Conservation (phyloP, 1,140 invertebrate species). For the Augochlora pura region DNA sequence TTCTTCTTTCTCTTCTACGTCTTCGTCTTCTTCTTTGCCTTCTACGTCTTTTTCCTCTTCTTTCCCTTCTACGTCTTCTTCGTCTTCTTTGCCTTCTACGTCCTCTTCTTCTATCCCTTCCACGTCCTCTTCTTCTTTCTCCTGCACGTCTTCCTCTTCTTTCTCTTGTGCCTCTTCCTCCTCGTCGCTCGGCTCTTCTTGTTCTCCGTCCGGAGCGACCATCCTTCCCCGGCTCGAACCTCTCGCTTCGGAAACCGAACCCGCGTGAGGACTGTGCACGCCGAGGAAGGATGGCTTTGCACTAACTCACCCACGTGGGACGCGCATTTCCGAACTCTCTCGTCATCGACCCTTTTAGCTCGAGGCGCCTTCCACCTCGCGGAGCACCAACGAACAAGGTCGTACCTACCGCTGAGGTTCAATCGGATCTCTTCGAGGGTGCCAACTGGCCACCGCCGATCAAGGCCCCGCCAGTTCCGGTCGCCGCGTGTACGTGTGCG, state of each 20-base stretch:
- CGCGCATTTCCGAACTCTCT: conserved; percentile 75
- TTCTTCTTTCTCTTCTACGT: too few species aligned
- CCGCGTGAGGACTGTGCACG: conserved; percentile 48
- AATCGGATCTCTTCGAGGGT: conserved; percentile 59
- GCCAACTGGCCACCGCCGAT: conserved; percentile 39
- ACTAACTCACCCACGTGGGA: conserved; percentile 74
- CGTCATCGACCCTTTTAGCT: conserved; percentile 78
- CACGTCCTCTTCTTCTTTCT: not conserved
- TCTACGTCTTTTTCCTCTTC: too few species aligned
- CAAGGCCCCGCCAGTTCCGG: conserved; percentile 36
- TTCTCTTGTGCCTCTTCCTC: too few species aligned
- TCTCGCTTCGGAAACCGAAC: conserved; percentile 37
- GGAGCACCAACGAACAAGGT: conserved; percentile 61
- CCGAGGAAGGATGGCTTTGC: conserved; percentile 71
- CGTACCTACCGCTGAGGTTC: conserved; percentile 38
- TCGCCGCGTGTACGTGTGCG: conserved; percentile 7
- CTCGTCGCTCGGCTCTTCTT: not conserved
- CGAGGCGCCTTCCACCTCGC: conserved; percentile 59
- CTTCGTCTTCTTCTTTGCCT: too few species aligned
- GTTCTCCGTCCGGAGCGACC: conserved; percentile 13
- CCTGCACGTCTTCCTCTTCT: not conserved
- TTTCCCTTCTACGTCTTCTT: too few species aligned
- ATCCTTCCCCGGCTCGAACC: conserved; percentile 28
- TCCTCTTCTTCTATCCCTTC: conserved; percentile 21
- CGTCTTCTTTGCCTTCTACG: not conserved